Conservation (phyloP, 1,140 invertebrate genomes). For the Aplysia californica region DNA sequence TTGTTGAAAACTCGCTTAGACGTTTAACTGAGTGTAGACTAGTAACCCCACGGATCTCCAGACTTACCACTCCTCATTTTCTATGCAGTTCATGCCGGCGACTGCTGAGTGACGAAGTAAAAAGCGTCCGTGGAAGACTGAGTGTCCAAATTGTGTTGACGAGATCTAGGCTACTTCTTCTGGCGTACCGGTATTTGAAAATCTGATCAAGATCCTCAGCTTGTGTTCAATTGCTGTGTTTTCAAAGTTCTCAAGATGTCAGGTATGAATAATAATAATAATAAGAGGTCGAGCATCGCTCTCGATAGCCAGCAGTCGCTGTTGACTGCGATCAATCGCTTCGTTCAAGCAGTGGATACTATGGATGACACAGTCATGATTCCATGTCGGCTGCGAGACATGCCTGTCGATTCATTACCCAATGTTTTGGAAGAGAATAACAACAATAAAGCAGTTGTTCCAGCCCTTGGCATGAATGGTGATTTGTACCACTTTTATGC, state of each 20-base stretch:
- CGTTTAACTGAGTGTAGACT: too few species aligned
- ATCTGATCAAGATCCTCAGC: background rate
- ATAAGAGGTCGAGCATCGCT: conserved; percentile 1
- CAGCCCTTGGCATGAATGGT: conserved; percentile 30
- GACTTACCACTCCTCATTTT: background rate
- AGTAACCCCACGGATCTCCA: too few species aligned
- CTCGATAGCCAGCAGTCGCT: conserved; percentile 39
- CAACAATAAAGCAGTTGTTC: conserved; percentile 38
- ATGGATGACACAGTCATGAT: conserved; percentile 59
- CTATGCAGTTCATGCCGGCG: too few species aligned
- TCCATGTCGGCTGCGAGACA: conserved; percentile 49
- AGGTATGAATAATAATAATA: conserved; percentile 4
- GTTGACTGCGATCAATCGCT: conserved; percentile 46
- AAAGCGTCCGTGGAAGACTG: too few species aligned
- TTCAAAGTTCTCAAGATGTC: conserved; percentile 2
- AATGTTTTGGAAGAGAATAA: conserved; percentile 41
- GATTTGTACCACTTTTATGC: conserved; percentile 52
- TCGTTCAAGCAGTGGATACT: conserved; percentile 47
- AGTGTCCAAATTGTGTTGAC: too few species aligned
- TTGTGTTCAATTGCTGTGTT: background rate
- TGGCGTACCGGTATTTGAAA: background rate
- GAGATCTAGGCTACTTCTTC: background rate
- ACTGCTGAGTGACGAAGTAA: too few species aligned
- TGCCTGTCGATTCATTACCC: conserved; percentile 34
- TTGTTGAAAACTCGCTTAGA: too few species aligned